A percentile compares a stretch with the other conserved stretches of the same genome.
Evolutionary conservation across 2,113 vertebrate genomes (phyloP).

Genomic region (Microcebus lehilahytsara): DNA sequence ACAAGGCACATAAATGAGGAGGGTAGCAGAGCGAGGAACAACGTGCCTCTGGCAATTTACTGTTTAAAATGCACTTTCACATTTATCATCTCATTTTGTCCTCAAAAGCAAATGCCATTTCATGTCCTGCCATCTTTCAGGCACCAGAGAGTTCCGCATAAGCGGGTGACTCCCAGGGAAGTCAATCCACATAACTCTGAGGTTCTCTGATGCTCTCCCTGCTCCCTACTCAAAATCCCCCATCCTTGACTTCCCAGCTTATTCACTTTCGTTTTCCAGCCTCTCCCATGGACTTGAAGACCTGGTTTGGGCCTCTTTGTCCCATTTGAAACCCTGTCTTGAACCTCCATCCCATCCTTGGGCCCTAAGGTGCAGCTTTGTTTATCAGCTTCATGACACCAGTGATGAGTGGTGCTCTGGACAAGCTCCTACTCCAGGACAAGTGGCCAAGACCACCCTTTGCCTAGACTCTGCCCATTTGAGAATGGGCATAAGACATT

Average conservation of each 20-base stretch:
- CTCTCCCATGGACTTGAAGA: neutral
- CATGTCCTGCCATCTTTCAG: neutral
- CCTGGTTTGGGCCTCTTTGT: neutral
- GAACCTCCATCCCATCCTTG: neutral
- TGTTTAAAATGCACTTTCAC: neutral
- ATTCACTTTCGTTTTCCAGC: neutral
- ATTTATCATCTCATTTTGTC: neutral
- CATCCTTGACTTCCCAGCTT: neutral
- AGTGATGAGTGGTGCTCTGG: neutral
- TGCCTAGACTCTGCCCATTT: neutral
- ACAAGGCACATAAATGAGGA: neutral
- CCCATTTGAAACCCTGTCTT: neutral
- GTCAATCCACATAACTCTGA: neutral
- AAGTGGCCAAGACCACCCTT: neutral
- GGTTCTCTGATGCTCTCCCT: neutral
- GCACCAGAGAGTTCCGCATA: neutral
- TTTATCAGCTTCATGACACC: neutral
- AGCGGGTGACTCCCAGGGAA: neutral
- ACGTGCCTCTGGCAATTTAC: neutral
- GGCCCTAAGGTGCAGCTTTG: neutral
- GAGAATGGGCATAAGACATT: neutral
- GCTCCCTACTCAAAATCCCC: neutral
- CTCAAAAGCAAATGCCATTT: neutral
- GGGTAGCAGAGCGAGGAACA: rapidly evolving
- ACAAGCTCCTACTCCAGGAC: neutral